Evolutionary conservation across 37 sponge, comb jelly and placozoan genomes (phyloP).

Genomic region (Petrosia ficiformis): DNA sequence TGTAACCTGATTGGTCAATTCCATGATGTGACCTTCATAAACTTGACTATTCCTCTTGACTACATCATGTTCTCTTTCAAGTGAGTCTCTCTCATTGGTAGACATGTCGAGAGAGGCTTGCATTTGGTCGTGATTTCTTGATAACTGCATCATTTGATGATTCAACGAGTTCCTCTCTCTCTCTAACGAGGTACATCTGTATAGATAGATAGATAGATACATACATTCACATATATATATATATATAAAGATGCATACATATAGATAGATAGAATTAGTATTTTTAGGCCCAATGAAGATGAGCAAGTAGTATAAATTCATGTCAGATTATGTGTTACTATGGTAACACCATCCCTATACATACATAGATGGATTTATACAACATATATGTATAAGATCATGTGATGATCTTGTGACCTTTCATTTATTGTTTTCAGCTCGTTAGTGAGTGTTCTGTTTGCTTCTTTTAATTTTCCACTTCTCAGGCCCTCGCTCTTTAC

Average conservation of each 20-base stretch:
- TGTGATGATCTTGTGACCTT: no score
- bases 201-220: background rate
- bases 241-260: no score
- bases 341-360: no score
- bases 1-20: slow-evolving; percentile 34
- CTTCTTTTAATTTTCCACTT: slow-evolving; percentile 21
- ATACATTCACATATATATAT: no score
- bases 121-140: background rate
- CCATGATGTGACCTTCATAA: slow-evolving; percentile 29
- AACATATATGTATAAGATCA: no score
- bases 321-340: no score
- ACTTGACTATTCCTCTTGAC: slow-evolving; percentile 17
- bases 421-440: slow-evolving; percentile 38
- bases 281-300: no score
- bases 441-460: slow-evolving; percentile 14
- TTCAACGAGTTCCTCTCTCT: slow-evolving; percentile 20
- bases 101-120: slow-evolving; percentile 4
- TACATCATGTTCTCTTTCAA: slow-evolving; percentile 16
- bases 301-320: no score
- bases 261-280: no score
- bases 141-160: slow-evolving; percentile 4
- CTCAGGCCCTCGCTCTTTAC: slow-evolving; percentile 4
- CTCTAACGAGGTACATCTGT: slow-evolving; percentile 10
- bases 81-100: slow-evolving; percentile 18
- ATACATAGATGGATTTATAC: no score